Base-by-base conservation (phyloP, 2,888 invertebrate genomes). In the Macropis europaea region DNA sequence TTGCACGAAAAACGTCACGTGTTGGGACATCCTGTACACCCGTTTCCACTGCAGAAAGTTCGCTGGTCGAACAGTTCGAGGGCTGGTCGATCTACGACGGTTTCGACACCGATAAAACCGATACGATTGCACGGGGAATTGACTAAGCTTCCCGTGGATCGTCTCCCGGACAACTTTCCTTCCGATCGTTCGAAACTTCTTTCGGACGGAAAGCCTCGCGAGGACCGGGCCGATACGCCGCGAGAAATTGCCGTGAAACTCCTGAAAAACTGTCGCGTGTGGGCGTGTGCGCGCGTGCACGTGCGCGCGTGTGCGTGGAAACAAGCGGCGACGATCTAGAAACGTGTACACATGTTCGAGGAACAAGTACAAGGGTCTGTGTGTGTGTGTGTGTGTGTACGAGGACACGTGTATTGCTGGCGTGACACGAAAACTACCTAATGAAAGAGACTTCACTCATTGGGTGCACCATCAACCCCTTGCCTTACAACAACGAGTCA, bases 41-140 rank as follows among this genome's bases (percentile, higher is more conserved):
- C n/a, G n/a, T n/a, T n/a, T n/a, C n/a, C n/a, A n/a, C n/a, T n/a
- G n/a, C n/a, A n/a, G n/a, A n/a, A n/a, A n/a, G n/a, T n/a, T n/a
- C n/a, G n/a, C n/a, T n/a, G n/a, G n/a, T n/a, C n/a, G n/a, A n/a
- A n/a, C 28, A n/a, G 7, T 6, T n/a, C 19, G 11, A 40, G 19
- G 11, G 22, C 30, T 43, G 7, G 5, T 3, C 36, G 66, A 56
- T 66, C 56, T 11, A 15, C 50, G 57, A 40, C 53, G 60, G 38
- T 62, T 19, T 6, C 13, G 1, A 11, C 38, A 17, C 24, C 47
- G 63, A 50, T 54, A 54, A 42, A 61, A 48, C 42, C 56, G 22
- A 7, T 53, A 26, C 42, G 54, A 70, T 56, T 54, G 71, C 62
- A 53, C 47, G 34, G 57, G 57, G 70, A 72, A 70, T 70, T 70